These are phyloP conservation scores for Mormyrops boulengeri DNA, from an alignment of 2,797 vertebrate species.

Conservation along the genomic window DNA sequence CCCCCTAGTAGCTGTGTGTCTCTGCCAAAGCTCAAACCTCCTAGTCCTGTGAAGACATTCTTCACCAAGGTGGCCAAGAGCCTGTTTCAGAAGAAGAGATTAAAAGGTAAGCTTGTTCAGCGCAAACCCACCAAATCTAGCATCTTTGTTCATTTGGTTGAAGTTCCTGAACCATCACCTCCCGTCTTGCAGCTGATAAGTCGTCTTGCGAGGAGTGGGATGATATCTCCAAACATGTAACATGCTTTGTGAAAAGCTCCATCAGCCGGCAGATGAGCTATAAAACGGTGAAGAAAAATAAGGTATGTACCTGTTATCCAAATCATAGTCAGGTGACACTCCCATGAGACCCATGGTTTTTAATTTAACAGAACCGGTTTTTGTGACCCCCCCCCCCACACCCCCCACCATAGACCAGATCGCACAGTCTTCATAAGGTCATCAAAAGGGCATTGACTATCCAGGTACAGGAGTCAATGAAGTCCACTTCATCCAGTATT, in stretches of 20 bases:
- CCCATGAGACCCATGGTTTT: not conserved
- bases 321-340: not conserved
- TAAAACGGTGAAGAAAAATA: constrained; percentile 74
- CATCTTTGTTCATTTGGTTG: not conserved
- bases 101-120: constrained; percentile 65
- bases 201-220: constrained; percentile 73
- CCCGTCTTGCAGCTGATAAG: constrained; percentile 66
- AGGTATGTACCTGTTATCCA: constrained; percentile 52
- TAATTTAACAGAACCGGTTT: not conserved
- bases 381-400: not conserved
- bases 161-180: not conserved
- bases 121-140: not conserved
- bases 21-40: constrained; percentile 85
- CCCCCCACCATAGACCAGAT: constrained; percentile 52
- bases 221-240: constrained; percentile 88
- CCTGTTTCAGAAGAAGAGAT: constrained; percentile 86
- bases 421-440: constrained; percentile 57
- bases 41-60: constrained; percentile 86
- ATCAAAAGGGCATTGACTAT: not conserved
- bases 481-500: constrained; percentile 61
- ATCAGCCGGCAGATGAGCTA: constrained; percentile 84
- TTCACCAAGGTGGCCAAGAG: constrained; percentile 95
- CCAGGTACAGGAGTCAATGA: not conserved
- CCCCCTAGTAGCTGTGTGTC: constrained; percentile 86
- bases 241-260: constrained; percentile 83